Evolutionary conservation across 2,888 invertebrate species (phyloP).

Genomic region (Mythimna vitellina): DNA sequence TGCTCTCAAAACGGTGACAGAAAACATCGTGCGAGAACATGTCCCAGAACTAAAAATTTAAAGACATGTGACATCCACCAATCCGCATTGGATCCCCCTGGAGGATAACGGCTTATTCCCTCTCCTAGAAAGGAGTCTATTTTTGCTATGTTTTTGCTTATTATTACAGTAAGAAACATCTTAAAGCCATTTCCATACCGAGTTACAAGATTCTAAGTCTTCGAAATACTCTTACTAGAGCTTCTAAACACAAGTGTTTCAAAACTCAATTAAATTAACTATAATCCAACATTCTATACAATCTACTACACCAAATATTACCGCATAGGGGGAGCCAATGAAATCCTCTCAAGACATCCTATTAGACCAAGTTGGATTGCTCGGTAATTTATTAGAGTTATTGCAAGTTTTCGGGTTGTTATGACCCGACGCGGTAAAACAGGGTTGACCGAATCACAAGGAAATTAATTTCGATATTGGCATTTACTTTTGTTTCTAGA

Average conservation of each 20-base stretch:
- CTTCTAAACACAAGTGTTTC: conserved; percentile 64
- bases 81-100: no score
- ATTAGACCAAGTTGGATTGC: conserved; percentile 84
- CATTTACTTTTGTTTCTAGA: no score
- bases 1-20: no score
- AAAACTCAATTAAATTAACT: conserved; percentile 81
- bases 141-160: no score
- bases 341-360: conserved; percentile 77
- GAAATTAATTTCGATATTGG: conserved; percentile 74
- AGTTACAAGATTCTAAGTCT: background rate
- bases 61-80: no score
- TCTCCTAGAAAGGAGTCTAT: no score
- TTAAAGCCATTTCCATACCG: background rate
- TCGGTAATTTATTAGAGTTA: conserved; percentile 85
- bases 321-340: conserved; percentile 59
- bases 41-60: no score
- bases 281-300: conserved; percentile 74
- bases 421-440: conserved; percentile 61
- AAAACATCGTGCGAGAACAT: no score
- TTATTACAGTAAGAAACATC: background rate
- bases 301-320: conserved; percentile 41
- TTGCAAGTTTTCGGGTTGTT: conserved; percentile 79
- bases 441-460: conserved; percentile 73
- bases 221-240: conserved; percentile 32
- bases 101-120: no score